Percentiles rank a stretch among this genome's conserved stretches.
Conservation (phyloP, 2,888 invertebrate species). For the Caenorhabditis sp. region DNA sequence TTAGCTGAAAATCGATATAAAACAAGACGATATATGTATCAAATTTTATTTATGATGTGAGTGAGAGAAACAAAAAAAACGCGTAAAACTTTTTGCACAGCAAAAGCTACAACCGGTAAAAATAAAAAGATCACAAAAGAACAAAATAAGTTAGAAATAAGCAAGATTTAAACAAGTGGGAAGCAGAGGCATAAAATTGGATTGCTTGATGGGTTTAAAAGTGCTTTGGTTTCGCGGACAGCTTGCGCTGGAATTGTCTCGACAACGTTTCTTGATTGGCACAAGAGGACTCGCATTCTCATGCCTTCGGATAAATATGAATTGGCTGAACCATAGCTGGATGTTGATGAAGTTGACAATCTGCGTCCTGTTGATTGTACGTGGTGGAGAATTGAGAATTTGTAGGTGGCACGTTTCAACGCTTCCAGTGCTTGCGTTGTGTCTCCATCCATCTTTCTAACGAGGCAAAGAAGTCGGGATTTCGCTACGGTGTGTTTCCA, state of each 20-base stretch:
- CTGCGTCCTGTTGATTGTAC: conserved; percentile 51
- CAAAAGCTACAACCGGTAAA: background rate
- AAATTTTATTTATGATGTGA: background rate
- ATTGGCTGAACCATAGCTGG: conserved; percentile 31
- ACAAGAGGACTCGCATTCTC: conserved; percentile 62
- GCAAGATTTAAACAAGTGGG: conserved; percentile 20
- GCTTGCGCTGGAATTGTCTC: conserved; percentile 58
- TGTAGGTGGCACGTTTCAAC: conserved; percentile 61
- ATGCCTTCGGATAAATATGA: conserved; percentile 47
- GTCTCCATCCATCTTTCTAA: conserved; percentile 44
- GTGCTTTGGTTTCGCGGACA: conserved; percentile 61
- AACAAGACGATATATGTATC: background rate
- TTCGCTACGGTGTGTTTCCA: conserved; percentile 60
- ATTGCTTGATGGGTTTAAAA: conserved; percentile 61
- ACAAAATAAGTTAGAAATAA: background rate
- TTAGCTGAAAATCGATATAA: background rate
- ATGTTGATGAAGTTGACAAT: conserved; percentile 32
- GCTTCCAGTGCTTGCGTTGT: conserved; percentile 55
- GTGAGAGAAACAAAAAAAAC: no score
- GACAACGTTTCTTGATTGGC: conserved; percentile 56
- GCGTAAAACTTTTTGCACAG: background rate
- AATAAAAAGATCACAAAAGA: background rate
- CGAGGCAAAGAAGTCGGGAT: conserved; percentile 59
- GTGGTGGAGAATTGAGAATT: conserved; percentile 62
- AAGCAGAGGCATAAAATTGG: conserved; percentile 67